phyloP scores from a whole-genome alignment of 1,140 invertebrate species.

The Elysia chlorotica region DNA sequence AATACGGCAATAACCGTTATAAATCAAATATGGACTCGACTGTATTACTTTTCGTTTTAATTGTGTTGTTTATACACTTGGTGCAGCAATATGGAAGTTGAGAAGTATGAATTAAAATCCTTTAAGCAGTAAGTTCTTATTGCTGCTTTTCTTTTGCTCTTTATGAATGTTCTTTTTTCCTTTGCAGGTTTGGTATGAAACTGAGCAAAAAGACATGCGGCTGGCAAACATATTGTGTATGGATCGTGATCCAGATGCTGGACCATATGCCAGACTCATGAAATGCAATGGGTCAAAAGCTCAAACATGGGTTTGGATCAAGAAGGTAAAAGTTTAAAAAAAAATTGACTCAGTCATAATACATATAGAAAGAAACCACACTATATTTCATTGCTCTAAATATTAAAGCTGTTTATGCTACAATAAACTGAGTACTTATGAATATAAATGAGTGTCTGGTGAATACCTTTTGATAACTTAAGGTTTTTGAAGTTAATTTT shows the following conservation, averaged over 20 bases:
- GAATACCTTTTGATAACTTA: not conserved
- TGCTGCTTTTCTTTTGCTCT: too few species aligned
- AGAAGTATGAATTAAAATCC: too few species aligned
- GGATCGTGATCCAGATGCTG: conserved; percentile 67
- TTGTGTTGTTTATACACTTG: too few species aligned
- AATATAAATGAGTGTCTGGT: not conserved
- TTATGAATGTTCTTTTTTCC: too few species aligned
- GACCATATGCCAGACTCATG: conserved; percentile 70
- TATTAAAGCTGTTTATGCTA: not conserved
- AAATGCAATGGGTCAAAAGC: conserved; percentile 92
- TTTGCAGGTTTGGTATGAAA: conserved; percentile 82
- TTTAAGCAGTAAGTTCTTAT: too few species aligned
- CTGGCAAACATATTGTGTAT: conserved; percentile 84
- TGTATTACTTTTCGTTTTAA: too few species aligned
- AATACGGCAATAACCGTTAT: too few species aligned
- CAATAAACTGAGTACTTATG: not conserved
- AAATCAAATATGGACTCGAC: too few species aligned
- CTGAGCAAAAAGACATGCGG: conserved; percentile 82
- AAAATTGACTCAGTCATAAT: not conserved
- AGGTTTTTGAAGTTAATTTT: not conserved
- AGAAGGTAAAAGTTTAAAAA: conserved; percentile 23
- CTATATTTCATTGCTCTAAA: too few species aligned
- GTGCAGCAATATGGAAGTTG: too few species aligned
- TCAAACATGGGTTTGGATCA: conserved; percentile 78
- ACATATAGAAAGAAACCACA: too few species aligned